A percentile compares a stretch with the other conserved stretches of the same genome.
These are phyloP conservation scores for Nematostella vectensis DNA, from an alignment of 92 coral and sea anemone species.

Conservation along the genomic window DNA sequence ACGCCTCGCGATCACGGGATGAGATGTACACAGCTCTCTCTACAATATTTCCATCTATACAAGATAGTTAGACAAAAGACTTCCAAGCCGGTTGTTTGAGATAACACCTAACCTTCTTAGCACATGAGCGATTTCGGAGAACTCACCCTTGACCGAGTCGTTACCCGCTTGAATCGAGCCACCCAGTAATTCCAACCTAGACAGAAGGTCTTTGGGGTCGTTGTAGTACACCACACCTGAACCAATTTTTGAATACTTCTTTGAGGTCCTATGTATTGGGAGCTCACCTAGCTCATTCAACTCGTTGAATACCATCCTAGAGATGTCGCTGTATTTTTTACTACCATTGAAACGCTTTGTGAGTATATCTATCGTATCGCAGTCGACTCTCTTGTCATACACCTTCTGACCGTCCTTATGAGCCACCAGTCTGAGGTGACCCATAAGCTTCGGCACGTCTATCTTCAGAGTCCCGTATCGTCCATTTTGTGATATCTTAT, in stretches of 20 bases:
- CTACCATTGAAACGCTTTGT: not conserved
- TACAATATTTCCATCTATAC: not conserved
- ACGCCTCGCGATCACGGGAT: conserved; percentile 3
- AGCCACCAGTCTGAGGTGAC: too few species aligned
- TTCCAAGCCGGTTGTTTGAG: not conserved
- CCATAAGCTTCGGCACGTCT: conserved; percentile 23
- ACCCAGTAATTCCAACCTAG: conserved; percentile 6
- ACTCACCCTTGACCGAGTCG: conserved; percentile 6
- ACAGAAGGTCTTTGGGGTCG: conserved; percentile 1
- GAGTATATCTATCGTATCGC: too few species aligned
- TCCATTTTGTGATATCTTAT: conserved; percentile 6
- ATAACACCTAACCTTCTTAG: conserved; percentile 1
- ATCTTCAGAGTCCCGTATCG: conserved; percentile 10
- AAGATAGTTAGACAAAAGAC: conserved; percentile 8
- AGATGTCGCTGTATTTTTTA: conserved; percentile 1
- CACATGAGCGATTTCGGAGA: conserved; percentile 4
- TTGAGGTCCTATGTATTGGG: conserved; percentile 23
- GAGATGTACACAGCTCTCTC: conserved; percentile 24
- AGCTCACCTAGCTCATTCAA: conserved; percentile 9
- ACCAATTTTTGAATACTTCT: conserved; percentile 18
- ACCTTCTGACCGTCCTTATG: too few species aligned
- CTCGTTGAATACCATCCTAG: conserved; percentile 9
- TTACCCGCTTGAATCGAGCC: conserved; percentile 14
- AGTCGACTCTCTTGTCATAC: too few species aligned
- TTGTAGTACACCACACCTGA: conserved; percentile 17